Conservation (phyloP, 2,797 vertebrate species). For the Alfaro cultratus region DNA sequence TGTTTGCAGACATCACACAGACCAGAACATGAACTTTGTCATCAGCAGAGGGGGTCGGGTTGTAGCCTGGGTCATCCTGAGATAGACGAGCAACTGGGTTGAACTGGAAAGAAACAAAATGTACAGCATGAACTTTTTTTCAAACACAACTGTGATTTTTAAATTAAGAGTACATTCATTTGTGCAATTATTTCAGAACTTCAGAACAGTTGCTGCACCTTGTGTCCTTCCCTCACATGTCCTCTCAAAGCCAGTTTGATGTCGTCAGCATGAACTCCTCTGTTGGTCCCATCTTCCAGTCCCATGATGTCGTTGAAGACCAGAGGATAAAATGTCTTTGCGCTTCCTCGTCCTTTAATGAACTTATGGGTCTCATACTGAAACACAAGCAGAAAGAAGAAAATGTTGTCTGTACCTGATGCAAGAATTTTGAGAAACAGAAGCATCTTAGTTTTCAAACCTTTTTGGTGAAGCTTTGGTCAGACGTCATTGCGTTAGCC, state of each 20-base stretch:
- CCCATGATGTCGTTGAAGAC: slow-evolving; percentile 48
- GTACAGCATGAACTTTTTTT: background rate
- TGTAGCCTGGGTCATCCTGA: background rate
- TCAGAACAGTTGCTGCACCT: background rate
- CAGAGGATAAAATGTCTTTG: slow-evolving; percentile 5
- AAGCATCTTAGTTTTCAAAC: slow-evolving; percentile 16
- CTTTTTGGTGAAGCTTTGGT: slow-evolving; percentile 35
- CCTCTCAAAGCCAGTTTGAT: slow-evolving; percentile 33
- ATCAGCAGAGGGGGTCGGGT: slow-evolving; percentile 2
- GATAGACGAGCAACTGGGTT: slow-evolving; percentile 14
- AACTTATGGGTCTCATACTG: slow-evolving; percentile 11
- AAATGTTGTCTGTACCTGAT: too few relatives aligned
- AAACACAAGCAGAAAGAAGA: background rate
- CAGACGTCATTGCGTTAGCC: background rate
- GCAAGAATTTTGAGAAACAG: too few relatives aligned
- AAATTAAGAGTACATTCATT: background rate
- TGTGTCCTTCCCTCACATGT: slow-evolving; percentile 7
- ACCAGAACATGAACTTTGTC: slow-evolving; percentile 37
- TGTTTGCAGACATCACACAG: slow-evolving; percentile 5
- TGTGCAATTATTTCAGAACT: background rate
- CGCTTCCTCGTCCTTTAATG: background rate
- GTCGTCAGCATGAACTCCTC: slow-evolving; percentile 19
- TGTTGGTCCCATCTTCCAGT: slow-evolving; percentile 12
- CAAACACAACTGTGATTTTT: background rate
- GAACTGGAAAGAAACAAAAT: slow-evolving; percentile 25